Base-by-base conservation (phyloP, 1,140 invertebrate genomes). In the Drosophila oshimai region DNA sequence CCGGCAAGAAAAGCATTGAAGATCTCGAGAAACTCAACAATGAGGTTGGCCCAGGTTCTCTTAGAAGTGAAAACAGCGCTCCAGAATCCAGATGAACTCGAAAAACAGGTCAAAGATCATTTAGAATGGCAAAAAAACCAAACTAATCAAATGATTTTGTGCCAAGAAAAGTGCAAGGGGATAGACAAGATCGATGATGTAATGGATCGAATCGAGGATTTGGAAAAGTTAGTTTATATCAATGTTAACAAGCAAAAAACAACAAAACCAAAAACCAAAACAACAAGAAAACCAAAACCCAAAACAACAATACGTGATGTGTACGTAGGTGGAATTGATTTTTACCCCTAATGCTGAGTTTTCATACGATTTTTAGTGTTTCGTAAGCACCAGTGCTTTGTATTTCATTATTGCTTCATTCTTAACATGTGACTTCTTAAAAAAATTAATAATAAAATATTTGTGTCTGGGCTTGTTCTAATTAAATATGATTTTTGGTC, bases 101-200 rank as follows among this genome's bases (percentile, higher is more conserved):
- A 76, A 17, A 33, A 50, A 0, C 18, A 28, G 2, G 13, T 71
- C 2, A 34, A 67, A 13, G 22, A 65, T 2, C 22, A 44, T 3
- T 6, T 60, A 2, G 3, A 34, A 7, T 37, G 29, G 4, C 17
- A 36, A 1, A 28, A 17, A 0, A 6, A 6, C 3, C 22, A 28
- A 5, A n/a, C 55, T 3, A 7, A 12, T 0, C 6, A 45, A 10
- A 31, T 67, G 3, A 7, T n/a, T 6, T n/a, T 0, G 1, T 77
- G 74, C 17, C 2, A 10, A 4, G 1, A 0, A 0, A 71, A 42
- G 1, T 77, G 67, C 22, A 36, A 53, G 6, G 24, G 20, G 3
- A 31, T 67, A 29, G 22, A 57, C 28, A 33, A 55, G 1, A 15
- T 76, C 0, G 12, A 72, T 2, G 54, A 67, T 29, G 10, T 78